Evolutionary conservation across 2,888 invertebrate species (phyloP), one percentile per base, ranked within the genome.

Genomic region (Temnothorax unifasciatus): DNA sequence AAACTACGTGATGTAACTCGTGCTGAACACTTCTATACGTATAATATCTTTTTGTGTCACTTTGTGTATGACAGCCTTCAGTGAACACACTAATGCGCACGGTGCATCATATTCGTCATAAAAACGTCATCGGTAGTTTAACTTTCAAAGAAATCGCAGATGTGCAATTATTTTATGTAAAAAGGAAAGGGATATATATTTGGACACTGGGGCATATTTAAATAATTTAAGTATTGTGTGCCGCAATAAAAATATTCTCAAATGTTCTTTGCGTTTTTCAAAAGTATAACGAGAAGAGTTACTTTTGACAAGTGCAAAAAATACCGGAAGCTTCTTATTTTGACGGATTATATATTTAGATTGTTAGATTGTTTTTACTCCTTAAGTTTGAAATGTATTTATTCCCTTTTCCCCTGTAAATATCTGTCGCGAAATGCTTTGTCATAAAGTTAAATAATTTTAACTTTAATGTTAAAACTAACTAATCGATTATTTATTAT

Each of bases 51-150:
- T 47, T 57, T 25, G 54, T 73, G 57, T 41, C 25, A n/a, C 57
- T 57, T 73, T 57, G 6, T 34, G 18, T 73, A 73, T 29, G 66
- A 68, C 66, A 68, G 66, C 66, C 66, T 68, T 47, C 29, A 47
- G 47, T 68, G 29, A 50, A 68, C 2, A 63, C 44, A 44, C 25
- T 9, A 47, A 25, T 44, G 47, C 66, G 41, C 69, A 52, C 15
- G 5, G 13, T 47, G 41, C 9, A 73, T 11, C 21, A 18, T 41
- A 57, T 54, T 66, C 54, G 2, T 21, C 11, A 41, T 57, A 8
- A 73, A 66, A 66, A 44, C 6, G 25, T 73, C 71, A 54, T 73
- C 25, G 15, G 3, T 73, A 66, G 44, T 59, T 69, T 57, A 41
- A 54, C 15, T 57, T 57, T 0, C 21, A 73, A 41, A 57, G 1